Evolutionary conservation across 2,113 vertebrate genomes (phyloP), one percentile per base, ranked within the genome.

Genomic region (Cygnus atratus): DNA sequence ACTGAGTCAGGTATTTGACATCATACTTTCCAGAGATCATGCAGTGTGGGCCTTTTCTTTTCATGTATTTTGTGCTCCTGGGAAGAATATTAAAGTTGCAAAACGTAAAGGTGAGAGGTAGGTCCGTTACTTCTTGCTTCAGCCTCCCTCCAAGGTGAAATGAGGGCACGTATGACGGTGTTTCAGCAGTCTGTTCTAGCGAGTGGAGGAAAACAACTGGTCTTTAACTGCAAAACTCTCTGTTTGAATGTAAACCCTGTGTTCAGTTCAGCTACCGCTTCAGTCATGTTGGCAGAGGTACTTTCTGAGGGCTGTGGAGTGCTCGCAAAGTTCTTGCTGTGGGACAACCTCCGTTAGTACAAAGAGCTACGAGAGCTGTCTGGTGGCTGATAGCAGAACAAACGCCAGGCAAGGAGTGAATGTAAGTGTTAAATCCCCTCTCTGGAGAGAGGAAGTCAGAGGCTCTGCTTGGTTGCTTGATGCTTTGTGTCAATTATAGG

Each of bases 1-100:
- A 66, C 33, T 90, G 92, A 94, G 72, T 63, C 79, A 95, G 65
- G 55, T 90, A 6, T 46, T 62, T 92, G 86, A 75, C 62, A 62
- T 84, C n/a, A 82, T 31, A 26, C 66, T 86, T 94, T 31, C 52
- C 73, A 93, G 76, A 87, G 80, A 18, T n/a, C 28, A 35, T 17
- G 90, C 0, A 0, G 3, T 66, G 46, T 50, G 22, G 20, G 17
- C 13, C 72, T 86, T 67, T 61, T 82, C 48, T 86, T 92, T 71
- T 88, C 46, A 29, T 2, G 0, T 58, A 24, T 57, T 90, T 77
- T 80, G 19, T 20, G 2, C 39, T 59, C 29, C 22, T 84, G 43
- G 20, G 37, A 76, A 70, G 63, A 94, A 59, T 28, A 11, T 1
- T 35, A 8, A 11, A 52, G 25, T 29, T 57, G 35, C 29, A 75